phyloP scores from a whole-genome alignment of 2,888 invertebrate species.

The Piscicola geometra region DNA sequence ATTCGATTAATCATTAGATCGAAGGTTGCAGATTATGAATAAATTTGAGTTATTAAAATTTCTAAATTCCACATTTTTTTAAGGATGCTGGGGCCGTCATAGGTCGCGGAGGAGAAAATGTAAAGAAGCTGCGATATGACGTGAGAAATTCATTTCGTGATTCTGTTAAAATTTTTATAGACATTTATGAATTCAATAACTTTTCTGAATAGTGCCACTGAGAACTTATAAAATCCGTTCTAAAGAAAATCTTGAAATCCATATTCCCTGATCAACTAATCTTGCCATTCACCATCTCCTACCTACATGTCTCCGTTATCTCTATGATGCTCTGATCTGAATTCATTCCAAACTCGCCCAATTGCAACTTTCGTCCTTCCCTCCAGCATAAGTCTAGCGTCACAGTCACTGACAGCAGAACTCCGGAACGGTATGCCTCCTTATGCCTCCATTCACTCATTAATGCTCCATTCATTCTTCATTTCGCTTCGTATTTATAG shows the following conservation, averaged over 20 bases:
- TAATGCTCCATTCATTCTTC: neutral
- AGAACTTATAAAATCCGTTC: neutral
- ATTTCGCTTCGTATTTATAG: too few relatives aligned
- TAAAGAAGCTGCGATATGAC: conserved; percentile 35
- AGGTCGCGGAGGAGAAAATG: conserved; percentile 34
- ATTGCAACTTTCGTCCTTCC: neutral
- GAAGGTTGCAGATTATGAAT: neutral
- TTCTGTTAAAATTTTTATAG: neutral
- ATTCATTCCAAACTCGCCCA: conserved; percentile 17
- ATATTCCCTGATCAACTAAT: neutral
- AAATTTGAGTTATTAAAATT: neutral
- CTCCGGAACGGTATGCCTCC: conserved; percentile 38
- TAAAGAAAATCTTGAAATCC: conserved; percentile 10
- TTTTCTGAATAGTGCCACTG: neutral
- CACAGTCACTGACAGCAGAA: conserved; percentile 37
- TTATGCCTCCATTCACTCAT: neutral
- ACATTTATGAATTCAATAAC: neutral
- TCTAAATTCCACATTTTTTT: neutral
- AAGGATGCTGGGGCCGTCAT: conserved; percentile 37
- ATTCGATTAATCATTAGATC: conserved; percentile 30
- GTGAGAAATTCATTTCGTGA: conserved; percentile 13
- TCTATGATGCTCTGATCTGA: conserved; percentile 21
- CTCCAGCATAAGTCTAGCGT: conserved; percentile 35
- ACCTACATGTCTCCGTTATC: neutral
- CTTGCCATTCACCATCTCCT: neutral